phyloP scores from a whole-genome alignment of 2,113 vertebrate species.

The Tenrec ecaudatus region DNA sequence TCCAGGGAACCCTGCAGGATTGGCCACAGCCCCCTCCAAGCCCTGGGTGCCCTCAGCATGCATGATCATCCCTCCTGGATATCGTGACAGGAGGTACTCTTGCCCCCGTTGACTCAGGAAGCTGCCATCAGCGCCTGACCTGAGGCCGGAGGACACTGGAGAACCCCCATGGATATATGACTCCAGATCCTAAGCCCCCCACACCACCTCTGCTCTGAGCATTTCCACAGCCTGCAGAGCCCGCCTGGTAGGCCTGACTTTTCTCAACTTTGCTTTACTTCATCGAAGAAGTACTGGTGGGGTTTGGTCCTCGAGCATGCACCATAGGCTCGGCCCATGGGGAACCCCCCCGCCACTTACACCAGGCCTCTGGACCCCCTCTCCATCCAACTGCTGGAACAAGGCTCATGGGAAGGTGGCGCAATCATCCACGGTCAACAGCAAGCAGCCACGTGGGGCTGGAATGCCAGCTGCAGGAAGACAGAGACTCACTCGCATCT shows the following conservation, averaged over 20 bases:
- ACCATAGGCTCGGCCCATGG: rapidly evolving
- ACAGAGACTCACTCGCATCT: background rate
- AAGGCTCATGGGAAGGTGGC: background rate
- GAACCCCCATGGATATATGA: too few species aligned
- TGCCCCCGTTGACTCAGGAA: too few species aligned
- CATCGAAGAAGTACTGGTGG: background rate
- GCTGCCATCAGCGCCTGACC: background rate
- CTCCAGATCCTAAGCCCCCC: background rate
- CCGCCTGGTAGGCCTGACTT: background rate
- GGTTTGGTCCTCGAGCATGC: background rate
- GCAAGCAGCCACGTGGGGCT: background rate
- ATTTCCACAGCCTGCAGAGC: background rate
- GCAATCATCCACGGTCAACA: background rate
- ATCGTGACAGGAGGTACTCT: too few species aligned
- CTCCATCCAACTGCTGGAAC: background rate
- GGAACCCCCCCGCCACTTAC: background rate
- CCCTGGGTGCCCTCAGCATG: background rate
- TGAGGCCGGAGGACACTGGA: too few species aligned
- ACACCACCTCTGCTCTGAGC: too few species aligned
- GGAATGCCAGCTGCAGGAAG: background rate
- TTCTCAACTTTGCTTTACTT: background rate
- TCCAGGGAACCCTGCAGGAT: background rate
- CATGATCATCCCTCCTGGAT: background rate
- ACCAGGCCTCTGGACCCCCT: background rate
- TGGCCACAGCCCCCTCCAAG: background rate